phyloP scores from a whole-genome alignment of 2,888 invertebrate genomes.

The Pseudococcus viburni region DNA sequence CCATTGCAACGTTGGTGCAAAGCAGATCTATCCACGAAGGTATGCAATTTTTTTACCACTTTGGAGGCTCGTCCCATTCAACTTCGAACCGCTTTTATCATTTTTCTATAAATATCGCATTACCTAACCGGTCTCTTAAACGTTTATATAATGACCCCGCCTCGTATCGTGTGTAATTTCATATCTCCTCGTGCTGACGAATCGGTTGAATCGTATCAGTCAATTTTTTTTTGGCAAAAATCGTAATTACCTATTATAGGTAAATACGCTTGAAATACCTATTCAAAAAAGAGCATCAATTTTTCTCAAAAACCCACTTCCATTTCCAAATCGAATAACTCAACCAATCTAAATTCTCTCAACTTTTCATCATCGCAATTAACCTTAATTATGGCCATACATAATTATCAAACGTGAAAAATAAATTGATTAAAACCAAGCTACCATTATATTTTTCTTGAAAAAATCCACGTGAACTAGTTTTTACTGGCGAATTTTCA shows the following conservation, averaged over 20 bases:
- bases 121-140: not conserved
- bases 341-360: not conserved
- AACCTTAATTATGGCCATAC: not conserved
- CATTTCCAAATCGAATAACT: not conserved
- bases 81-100: not conserved
- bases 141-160: not conserved
- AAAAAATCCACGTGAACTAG: slow-evolving; percentile 10
- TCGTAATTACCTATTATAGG: no score
- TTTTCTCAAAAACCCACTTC: not conserved
- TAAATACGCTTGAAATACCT: not conserved
- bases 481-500: slow-evolving; percentile 6
- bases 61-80: not conserved
- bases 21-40: not conserved
- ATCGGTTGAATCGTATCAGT: not conserved
- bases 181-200: not conserved
- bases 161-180: not conserved
- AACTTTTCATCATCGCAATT: not conserved
- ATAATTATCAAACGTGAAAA: not conserved
- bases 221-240: no score
- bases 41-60: not conserved
- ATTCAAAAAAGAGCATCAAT: not conserved
- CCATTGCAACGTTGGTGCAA: slow-evolving; percentile 29
- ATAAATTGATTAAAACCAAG: not conserved
- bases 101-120: slow-evolving; percentile 6
- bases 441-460: not conserved